Base-by-base conservation (phyloP, 2,888 invertebrate genomes). In the Nebria brevicollis region DNA sequence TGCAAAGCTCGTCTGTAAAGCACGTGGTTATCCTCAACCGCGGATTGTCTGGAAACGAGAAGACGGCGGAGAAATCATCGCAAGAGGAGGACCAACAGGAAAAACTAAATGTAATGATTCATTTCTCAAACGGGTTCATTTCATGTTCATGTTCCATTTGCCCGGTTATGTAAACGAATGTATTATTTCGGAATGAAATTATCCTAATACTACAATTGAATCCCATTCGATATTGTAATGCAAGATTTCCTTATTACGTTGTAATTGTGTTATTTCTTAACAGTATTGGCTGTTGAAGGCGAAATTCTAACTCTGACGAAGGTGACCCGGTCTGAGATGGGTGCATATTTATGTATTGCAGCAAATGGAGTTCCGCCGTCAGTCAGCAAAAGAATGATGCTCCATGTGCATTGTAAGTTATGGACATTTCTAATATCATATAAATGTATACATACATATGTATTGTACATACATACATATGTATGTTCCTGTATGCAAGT, bases 381-480 rank as follows among this genome's bases (percentile, higher is more conserved):
- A 70, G 96, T 96, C 88, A 96, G 96, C 91, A 96, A 96, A 90
- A 91, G 96, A 88, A 95, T 96, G 92, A 96, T 95, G 94, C 93
- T 96, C 83, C 96, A 96, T 89, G 96, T 96, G 85, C 95, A 96
- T 90, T 96, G 96, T 96, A 89, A 96, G 96, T 95, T 91, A n/a
- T 34, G 20, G 13, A 68, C 6, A 68, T 34, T 10, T 11, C 11
- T 72, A 72, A 54, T 68, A 68, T 68, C 34, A 68, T 68, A 68
- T 68, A 68, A 11, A 68, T 68, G 13, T 68, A 68, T 68, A 68
- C 0, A 68, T 5, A 68, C n/a, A 68, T 68, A 68, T 68, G 13
- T 68, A 68, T 68, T 68, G 13, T 5, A 68, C 13, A 13, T 68
- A 66, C 13, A 66, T 68, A 68, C n/a, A 68, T 68, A 68, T 13